Base-by-base conservation (phyloP, 2,113 vertebrate species). In the Blennius ocellaris region DNA sequence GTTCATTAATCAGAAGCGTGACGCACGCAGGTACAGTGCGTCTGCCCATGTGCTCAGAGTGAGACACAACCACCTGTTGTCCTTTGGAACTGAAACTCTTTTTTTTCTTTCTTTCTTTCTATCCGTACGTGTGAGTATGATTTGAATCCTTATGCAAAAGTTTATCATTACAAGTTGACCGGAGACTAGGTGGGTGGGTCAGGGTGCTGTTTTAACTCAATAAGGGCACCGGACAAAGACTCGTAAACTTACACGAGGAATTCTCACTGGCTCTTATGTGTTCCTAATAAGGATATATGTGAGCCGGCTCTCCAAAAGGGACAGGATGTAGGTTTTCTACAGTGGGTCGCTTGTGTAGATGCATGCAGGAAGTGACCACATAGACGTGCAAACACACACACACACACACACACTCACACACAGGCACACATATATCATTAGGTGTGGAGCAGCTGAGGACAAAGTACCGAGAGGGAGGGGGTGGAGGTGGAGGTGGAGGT, bases 261-360 rank as follows among this genome's bases (percentile, higher is more conserved):
- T 86, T 86, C 85, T 67, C 66, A 62, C 50, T 72, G 77, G 72
- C 83, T 68, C 63, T 64, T 64, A 47, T 75, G 71, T 55, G 85
- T 76, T 87, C 90, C 90, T 78, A 90, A 92, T 89, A 92, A 80
- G 90, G 90, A 61, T 82, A 89, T 88, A 65, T 84, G 51, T 52
- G 65, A 86, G 74, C 76, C 9, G 11, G 72, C 21, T 82, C 52
- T 55, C 73, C 57, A 71, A 62, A 69, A 41, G 49, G 65, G 62
- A 84, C 68, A 83, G 89, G 84, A 90, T 85, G 70, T 61, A 38
- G 21, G 44, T 63, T 80, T 80, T 81, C 21, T 49, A 69, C 10
- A 81, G 47, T 9, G 48, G 17, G 51, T 79, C 49, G 51, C 66
- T 55, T 62, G 44, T 65, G 17, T 43, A 72, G 39, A 74, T 63